Base-by-base conservation (phyloP, 2,888 invertebrate species). In the Lottia gigantea region DNA sequence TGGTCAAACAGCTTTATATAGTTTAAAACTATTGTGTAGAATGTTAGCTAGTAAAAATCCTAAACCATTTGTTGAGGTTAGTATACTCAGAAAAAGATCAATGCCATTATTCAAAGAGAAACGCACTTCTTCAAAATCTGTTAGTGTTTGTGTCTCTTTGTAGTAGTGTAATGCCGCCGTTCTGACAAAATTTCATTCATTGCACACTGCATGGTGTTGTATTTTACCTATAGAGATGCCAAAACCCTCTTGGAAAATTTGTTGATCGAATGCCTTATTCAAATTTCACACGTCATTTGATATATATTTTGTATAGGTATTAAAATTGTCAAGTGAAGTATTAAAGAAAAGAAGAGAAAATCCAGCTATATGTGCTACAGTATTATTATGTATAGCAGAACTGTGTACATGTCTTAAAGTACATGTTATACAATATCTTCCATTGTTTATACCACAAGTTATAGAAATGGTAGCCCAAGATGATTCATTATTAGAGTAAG, bases 1-100 rank as follows among this genome's bases (percentile, higher is more conserved):
- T 76, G 93, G 95, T 80, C 96, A 97, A 89, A 94, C 94, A 0
- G 94, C 95, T 0, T 89, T 97, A 45, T 91, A 95, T 62, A 93
- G 94, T 0, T 87, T 97, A 63, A 96, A 97, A 87, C 88, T 96
- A 16, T 87, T 97, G n/a, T 93, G 94, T 0, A 93, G 93, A 85
- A 88, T 92, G 72, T 88, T 95, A 64, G 95, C 94, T 0, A 82
- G 90, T 0, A 90, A 92, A 26, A 90, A 94, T 78, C 93, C 94
- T 0, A 91, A 92, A 11, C 91, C 92, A 46, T 96, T 96, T 83
- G 91, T 92, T 74, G 90, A 92, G 46, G 91, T 91, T 78, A 70
- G 70, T 67, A n/a, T 46, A 40, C 1, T 40, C 40, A 31, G 6
- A 31, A 31, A 31, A 31, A 31, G 2, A 4, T 31, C 3, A 31